phyloP scores from a whole-genome alignment of 2,888 invertebrate genomes.

The Caenorhabditis japonica region DNA sequence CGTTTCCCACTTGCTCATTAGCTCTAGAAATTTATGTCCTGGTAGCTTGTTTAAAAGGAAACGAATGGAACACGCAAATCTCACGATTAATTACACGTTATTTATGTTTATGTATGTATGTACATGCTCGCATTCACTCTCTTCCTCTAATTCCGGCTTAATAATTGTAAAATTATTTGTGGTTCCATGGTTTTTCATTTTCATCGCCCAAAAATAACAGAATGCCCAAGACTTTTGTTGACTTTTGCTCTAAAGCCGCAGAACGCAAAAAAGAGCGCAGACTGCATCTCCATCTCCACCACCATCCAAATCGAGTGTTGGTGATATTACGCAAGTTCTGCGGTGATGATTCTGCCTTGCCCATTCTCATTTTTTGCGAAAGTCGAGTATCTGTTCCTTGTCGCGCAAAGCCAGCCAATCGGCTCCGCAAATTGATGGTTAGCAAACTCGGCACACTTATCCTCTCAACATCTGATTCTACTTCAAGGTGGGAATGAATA shows the following conservation, averaged over 20 bases:
- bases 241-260: constrained; percentile 17
- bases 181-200: too few relatives aligned
- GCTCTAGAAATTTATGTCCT: too few relatives aligned
- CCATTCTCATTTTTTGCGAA: constrained; percentile 16
- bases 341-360: constrained; percentile 1
- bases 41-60: too few relatives aligned
- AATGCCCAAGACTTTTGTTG: constrained; percentile 14
- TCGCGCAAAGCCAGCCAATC: constrained; percentile 39
- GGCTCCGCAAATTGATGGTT: constrained; percentile 42
- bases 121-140: constrained; percentile 13
- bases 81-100: constrained; percentile 47
- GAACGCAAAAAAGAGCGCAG: too few relatives aligned
- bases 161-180: too few relatives aligned
- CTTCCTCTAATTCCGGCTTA: too few relatives aligned
- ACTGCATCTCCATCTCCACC: too few relatives aligned
- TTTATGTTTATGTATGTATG: too few relatives aligned
- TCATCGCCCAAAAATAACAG: neutral
- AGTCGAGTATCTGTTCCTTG: constrained; percentile 45
- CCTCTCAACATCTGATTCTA: constrained; percentile 50
- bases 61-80: constrained; percentile 26
- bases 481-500: constrained; percentile 35
- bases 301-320: constrained; percentile 25
- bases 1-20: neutral
- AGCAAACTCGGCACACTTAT: constrained; percentile 42
- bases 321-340: constrained; percentile 38